phyloP scores from a whole-genome alignment of 1,140 invertebrate species.

The Copidosoma floridanum region DNA sequence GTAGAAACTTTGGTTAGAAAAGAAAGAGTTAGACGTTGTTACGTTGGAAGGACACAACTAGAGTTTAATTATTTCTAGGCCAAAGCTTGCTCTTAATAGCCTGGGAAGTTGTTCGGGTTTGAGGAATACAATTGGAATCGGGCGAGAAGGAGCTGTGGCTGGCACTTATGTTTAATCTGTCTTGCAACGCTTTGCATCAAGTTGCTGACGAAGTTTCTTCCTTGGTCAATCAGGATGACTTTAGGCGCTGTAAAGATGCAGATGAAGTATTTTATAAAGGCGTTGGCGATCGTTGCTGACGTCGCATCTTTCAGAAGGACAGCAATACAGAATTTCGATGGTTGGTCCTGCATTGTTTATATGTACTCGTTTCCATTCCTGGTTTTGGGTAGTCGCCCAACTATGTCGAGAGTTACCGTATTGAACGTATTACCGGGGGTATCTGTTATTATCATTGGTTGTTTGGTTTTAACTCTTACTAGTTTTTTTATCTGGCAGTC shows the following conservation, averaged over 20 bases:
- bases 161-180: constrained; percentile 32
- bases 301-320: background rate
- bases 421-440: background rate
- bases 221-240: constrained; percentile 36
- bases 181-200: constrained; percentile 31
- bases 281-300: constrained; percentile 1
- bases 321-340: constrained; percentile 18
- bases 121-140: too few relatives aligned
- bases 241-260: constrained; percentile 34
- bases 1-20: too few relatives aligned
- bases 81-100: too few relatives aligned
- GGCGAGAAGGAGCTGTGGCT: too few relatives aligned
- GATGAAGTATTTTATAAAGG: constrained; percentile 27
- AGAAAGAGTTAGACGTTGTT: too few relatives aligned
- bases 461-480: too few relatives aligned
- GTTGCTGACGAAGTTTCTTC: constrained; percentile 32
- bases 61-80: too few relatives aligned
- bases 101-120: too few relatives aligned
- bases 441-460: too few relatives aligned
- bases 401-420: too few relatives aligned
- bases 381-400: constrained; percentile 16
- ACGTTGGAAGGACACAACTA: too few relatives aligned
- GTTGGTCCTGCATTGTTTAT: constrained; percentile 28
- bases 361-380: background rate
- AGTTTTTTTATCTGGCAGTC: too few relatives aligned